These are phyloP conservation scores for Gonioctena quinquepunctata DNA, from an alignment of 1,140 invertebrate genomes.

Conservation along the genomic window DNA sequence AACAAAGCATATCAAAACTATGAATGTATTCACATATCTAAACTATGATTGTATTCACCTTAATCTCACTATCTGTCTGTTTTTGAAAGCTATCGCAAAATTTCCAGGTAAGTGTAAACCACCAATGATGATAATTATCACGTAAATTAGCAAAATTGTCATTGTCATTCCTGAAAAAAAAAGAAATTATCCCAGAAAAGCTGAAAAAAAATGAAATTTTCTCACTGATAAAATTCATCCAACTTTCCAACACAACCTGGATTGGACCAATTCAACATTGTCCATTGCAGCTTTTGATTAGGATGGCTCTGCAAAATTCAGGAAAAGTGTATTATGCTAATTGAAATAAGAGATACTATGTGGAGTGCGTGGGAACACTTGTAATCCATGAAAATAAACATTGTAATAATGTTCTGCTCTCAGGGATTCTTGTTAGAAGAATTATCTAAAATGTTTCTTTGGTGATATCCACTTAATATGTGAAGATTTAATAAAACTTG, in stretches of 20 bases:
- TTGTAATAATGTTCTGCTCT: too few species aligned
- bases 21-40: too few species aligned
- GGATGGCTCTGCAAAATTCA: constrained; percentile 35
- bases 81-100: constrained; percentile 38
- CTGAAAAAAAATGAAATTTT: not conserved
- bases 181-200: not conserved
- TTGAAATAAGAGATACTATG: too few species aligned
- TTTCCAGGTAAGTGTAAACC: constrained; percentile 41
- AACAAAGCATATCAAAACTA: too few species aligned
- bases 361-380: too few species aligned
- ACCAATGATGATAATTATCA: constrained; percentile 42
- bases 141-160: constrained; percentile 37
- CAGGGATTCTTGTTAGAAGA: too few species aligned
- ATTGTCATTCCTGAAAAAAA: constrained; percentile 35
- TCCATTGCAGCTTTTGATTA: constrained; percentile 47
- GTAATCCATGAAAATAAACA: too few species aligned
- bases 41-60: too few species aligned
- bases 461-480: too few species aligned
- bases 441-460: too few species aligned
- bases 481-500: too few species aligned
- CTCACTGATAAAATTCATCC: constrained; percentile 40
- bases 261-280: constrained; percentile 45
- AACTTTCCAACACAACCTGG: constrained; percentile 41
- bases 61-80: constrained; percentile 30
- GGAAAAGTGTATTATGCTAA: too few species aligned